phyloP scores from a whole-genome alignment of 2,797 vertebrate species.

The Trematomus bernacchii region DNA sequence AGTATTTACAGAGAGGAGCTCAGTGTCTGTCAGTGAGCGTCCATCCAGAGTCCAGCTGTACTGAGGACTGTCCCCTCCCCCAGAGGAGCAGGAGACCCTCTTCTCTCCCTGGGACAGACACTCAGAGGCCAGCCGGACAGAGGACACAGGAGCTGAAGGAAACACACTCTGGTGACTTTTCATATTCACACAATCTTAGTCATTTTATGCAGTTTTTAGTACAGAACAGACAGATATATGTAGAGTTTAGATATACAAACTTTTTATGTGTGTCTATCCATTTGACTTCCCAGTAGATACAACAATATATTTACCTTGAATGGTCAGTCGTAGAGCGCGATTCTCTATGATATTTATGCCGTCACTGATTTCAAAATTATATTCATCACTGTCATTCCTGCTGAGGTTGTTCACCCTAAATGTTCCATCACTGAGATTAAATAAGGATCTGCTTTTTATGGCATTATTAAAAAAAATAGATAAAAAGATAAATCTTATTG shows the following conservation, averaged over 20 bases:
- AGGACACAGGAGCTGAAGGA: too few species aligned
- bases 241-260: too few species aligned
- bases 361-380: too few species aligned
- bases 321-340: constrained; percentile 29
- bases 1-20: background rate
- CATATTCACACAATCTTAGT: too few species aligned
- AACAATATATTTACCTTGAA: constrained; percentile 62
- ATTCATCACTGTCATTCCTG: constrained; percentile 32
- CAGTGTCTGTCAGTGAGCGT: constrained; percentile 43
- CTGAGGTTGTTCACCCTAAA: constrained; percentile 46
- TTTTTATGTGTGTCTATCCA: background rate
- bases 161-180: too few species aligned
- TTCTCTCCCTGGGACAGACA: too few species aligned
- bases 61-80: constrained; percentile 56
- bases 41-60: constrained; percentile 70
- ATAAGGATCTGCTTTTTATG: constrained; percentile 3
- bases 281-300: rapidly evolving
- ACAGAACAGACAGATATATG: too few species aligned
- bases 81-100: constrained; percentile 48
- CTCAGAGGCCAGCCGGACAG: too few species aligned
- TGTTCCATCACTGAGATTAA: constrained; percentile 45
- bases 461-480: too few species aligned
- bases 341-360: too few species aligned
- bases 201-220: too few species aligned
- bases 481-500: too few species aligned